Percentiles rank a stretch among this genome's conserved stretches.
Evolutionary conservation across 2,797 vertebrate genomes (phyloP).

Genomic region (Dendrocincla tyrannina): DNA sequence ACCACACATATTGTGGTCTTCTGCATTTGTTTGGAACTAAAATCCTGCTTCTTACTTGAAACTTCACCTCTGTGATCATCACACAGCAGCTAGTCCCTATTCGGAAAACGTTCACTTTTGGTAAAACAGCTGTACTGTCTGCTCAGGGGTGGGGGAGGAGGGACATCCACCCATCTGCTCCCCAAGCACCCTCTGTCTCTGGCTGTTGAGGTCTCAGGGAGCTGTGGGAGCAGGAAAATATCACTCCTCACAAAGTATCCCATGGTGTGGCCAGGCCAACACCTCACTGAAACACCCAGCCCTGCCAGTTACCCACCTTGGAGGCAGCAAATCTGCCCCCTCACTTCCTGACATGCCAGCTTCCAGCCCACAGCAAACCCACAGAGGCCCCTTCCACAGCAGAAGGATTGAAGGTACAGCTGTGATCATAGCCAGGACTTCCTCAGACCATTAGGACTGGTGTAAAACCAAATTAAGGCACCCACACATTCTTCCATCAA

Average conservation of each 20-base stretch:
- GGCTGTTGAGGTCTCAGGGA: not conserved
- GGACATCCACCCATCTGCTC: no score
- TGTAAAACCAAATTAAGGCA: not conserved
- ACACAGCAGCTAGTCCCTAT: not conserved
- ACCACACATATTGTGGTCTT: not conserved
- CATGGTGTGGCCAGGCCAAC: accelerated
- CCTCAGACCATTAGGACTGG: not conserved
- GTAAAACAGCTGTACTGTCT: not conserved
- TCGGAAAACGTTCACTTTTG: not conserved
- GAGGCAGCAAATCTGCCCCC: not conserved
- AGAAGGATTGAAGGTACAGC: not conserved
- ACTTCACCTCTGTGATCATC: not conserved
- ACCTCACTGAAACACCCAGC: not conserved
- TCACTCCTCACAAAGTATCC: not conserved
- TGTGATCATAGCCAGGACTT: not conserved
- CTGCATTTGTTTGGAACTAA: conserved; percentile 38
- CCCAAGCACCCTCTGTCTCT: not conserved
- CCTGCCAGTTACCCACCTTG: not conserved
- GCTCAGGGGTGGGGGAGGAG: accelerated
- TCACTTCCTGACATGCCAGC: not conserved
- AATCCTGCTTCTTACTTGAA: not conserved
- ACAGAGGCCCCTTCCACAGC: not conserved
- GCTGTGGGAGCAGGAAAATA: not conserved
- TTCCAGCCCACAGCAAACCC: not conserved
- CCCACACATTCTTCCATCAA: not conserved